phyloP scores from a whole-genome alignment of 2,888 invertebrate species.

The Tachystola acroxantha region DNA sequence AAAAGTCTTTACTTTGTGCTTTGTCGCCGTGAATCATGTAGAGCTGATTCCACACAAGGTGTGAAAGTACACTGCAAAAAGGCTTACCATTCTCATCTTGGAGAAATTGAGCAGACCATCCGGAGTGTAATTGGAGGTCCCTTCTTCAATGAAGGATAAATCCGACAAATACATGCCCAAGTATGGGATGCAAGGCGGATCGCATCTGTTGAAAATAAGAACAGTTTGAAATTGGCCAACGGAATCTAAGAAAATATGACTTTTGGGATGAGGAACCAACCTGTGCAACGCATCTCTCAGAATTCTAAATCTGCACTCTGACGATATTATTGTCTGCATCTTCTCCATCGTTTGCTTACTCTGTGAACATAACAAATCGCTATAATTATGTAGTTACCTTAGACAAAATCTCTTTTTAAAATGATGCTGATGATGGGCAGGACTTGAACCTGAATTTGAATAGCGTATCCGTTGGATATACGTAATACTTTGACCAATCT shows the following conservation, averaged over 20 bases:
- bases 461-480: no score
- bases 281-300: slow-evolving; percentile 90
- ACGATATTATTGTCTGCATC: slow-evolving; percentile 90
- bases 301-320: slow-evolving; percentile 92
- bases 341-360: slow-evolving; percentile 92
- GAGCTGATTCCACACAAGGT: no score
- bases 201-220: slow-evolving; percentile 79
- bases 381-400: no score
- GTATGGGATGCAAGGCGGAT: slow-evolving; percentile 92
- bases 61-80: slow-evolving; percentile 12
- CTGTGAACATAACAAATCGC: slow-evolving; percentile 73
- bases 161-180: slow-evolving; percentile 94
- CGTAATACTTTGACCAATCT: no score
- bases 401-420: no score
- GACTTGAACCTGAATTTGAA: no score
- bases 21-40: no score
- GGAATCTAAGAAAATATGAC: no score
- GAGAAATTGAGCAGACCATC: slow-evolving; percentile 94
- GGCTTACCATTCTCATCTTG: slow-evolving; percentile 94
- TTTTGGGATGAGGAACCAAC: no score
- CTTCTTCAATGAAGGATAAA: slow-evolving; percentile 95
- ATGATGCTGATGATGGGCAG: no score
- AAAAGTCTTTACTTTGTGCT: no score
- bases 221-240: neutral
- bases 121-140: slow-evolving; percentile 93